These are phyloP conservation scores for Ciconia boyciana DNA, from an alignment of 2,113 vertebrate genomes.

Conservation along the genomic window DNA sequence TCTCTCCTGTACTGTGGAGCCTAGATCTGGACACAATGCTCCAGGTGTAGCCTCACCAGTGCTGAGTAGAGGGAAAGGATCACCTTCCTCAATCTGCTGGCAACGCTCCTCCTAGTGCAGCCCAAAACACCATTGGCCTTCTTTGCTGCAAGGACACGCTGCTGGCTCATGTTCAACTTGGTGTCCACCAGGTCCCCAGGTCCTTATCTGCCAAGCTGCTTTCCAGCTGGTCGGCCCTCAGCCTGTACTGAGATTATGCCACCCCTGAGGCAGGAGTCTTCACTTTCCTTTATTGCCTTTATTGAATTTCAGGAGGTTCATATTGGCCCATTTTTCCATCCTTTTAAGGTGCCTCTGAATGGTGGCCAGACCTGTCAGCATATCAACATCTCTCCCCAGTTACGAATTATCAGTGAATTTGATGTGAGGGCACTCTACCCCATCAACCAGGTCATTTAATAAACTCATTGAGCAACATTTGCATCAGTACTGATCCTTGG, in stretches of 20 bases:
- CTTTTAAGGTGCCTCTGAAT: not conserved
- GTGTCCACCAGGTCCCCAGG: not conserved
- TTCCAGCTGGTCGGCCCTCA: not conserved
- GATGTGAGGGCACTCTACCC: not conserved
- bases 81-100: not conserved
- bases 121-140: fast-evolving
- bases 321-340: not conserved
- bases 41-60: not conserved
- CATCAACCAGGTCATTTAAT: not conserved
- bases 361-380: not conserved
- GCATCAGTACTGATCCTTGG: not conserved
- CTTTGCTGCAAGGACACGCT: fast-evolving
- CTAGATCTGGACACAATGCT: not conserved
- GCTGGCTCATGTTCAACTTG: not conserved
- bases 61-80: not conserved
- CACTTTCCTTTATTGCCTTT: not conserved
- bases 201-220: not conserved
- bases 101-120: not conserved
- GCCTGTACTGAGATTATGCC: not conserved
- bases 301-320: not conserved
- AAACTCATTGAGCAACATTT: not conserved
- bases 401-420: not conserved
- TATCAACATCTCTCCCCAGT: not conserved
- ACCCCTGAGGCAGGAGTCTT: not conserved
- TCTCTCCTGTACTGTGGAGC: not conserved